Percentiles rank a stretch among this genome's conserved stretches.
Evolutionary conservation across 2,113 vertebrate species (phyloP).

Genomic region (human (Homo sapiens)): DNA sequence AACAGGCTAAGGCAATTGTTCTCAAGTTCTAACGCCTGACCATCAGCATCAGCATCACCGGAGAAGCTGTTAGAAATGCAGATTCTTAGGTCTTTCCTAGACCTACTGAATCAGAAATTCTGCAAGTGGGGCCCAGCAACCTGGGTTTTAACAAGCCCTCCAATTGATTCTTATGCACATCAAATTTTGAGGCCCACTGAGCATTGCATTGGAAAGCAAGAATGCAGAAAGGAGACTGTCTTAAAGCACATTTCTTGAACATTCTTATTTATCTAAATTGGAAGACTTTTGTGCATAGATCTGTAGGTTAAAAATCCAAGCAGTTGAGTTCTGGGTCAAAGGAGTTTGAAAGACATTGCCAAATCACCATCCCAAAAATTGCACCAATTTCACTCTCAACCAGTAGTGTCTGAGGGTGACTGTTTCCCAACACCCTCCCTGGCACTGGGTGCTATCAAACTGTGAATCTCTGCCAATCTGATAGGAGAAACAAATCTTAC

Average conservation of each 20-base stretch:
- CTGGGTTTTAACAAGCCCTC: neutral
- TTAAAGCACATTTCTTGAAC: neutral
- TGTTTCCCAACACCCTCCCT: neutral
- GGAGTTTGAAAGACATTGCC: slow-evolving; percentile 49
- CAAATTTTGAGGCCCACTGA: neutral
- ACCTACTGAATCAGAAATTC: neutral
- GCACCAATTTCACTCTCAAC: neutral
- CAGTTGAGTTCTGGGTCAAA: slow-evolving; percentile 54
- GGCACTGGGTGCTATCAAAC: neutral
- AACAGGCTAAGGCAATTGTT: neutral
- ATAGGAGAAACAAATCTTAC: neutral
- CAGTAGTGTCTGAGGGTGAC: neutral
- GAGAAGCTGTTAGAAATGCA: neutral
- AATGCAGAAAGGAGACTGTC: neutral
- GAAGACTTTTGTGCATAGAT: neutral
- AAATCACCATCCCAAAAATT: neutral
- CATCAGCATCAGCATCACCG: too few relatives aligned
- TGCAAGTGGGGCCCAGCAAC: neutral
- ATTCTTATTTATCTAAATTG: neutral
- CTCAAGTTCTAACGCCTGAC: neutral
- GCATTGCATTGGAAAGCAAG: neutral
- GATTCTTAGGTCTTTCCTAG: neutral
- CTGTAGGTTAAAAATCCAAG: neutral
- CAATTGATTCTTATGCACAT: neutral
- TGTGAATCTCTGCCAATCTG: neutral